These are phyloP conservation scores for Calameuta pallipes DNA, from an alignment of 2,888 invertebrate species.

Conservation along the genomic window DNA sequence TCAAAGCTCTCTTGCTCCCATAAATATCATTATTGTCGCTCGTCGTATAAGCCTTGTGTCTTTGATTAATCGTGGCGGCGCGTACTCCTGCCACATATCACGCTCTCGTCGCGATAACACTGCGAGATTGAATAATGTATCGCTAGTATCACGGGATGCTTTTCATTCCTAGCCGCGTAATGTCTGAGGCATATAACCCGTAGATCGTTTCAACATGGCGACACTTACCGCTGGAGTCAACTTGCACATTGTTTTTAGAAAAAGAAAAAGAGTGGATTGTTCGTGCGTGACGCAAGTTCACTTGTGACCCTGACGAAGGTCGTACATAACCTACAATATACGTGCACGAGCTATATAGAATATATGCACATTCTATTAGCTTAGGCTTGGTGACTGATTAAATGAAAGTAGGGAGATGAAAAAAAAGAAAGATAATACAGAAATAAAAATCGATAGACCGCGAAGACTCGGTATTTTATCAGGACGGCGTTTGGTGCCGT, in stretches of 20 bases:
- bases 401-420: background rate
- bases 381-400: background rate
- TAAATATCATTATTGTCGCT: conserved; percentile 2
- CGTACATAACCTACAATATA: background rate
- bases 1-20: background rate
- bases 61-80: background rate
- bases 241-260: background rate
- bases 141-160: background rate
- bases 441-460: background rate
- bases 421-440: background rate
- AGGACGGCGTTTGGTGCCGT: background rate
- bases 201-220: background rate
- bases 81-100: background rate
- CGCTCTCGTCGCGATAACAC: background rate
- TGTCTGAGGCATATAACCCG: background rate
- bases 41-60: background rate
- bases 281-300: background rate
- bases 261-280: background rate
- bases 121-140: background rate
- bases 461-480: background rate
- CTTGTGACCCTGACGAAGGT: background rate
- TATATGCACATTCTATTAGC: background rate
- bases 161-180: background rate
- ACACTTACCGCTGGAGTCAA: background rate
- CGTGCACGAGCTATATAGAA: background rate